A percentile compares a stretch with the other conserved stretches of the same genome.
Evolutionary conservation across 2,888 invertebrate genomes (phyloP).

Genomic region (Odontocerum albicorne): DNA sequence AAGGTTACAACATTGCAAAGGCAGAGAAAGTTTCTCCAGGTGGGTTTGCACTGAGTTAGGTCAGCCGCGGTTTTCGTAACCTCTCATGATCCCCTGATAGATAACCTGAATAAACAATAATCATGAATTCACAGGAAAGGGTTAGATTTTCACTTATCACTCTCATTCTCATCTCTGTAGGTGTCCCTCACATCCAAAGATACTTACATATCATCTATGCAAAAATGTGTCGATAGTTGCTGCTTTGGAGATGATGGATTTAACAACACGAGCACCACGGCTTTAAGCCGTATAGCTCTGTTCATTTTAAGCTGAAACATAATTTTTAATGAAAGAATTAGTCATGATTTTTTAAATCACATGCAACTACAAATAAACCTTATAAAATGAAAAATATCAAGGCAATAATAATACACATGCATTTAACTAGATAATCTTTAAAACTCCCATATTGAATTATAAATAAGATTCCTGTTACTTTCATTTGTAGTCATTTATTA

Average conservation of each 20-base stretch:
- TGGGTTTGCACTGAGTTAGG: neutral
- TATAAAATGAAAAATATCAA: neutral
- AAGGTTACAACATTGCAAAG: neutral
- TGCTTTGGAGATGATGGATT: constrained; percentile 21
- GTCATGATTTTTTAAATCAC: constrained; percentile 23
- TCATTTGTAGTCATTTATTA: too few relatives aligned
- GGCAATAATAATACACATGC: too few relatives aligned
- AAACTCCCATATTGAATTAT: too few relatives aligned
- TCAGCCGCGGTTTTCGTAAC: neutral
- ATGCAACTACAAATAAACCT: constrained; percentile 15
- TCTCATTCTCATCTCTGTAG: neutral
- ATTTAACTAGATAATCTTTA: too few relatives aligned
- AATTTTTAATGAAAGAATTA: constrained; percentile 33
- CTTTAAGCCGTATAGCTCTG: constrained; percentile 23
- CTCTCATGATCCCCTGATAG: constrained; percentile 3
- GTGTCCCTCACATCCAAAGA: constrained; percentile 21
- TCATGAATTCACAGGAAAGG: constrained; percentile 14
- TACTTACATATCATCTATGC: constrained; percentile 31
- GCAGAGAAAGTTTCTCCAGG: neutral
- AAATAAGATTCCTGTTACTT: too few relatives aligned
- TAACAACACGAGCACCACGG: constrained; percentile 18
- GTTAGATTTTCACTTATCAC: neutral
- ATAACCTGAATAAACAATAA: constrained; percentile 22
- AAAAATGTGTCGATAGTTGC: constrained; percentile 24
- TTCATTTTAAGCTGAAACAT: constrained; percentile 33